These are phyloP conservation scores for Graphium colonna DNA, from an alignment of 2,888 invertebrate genomes.

Conservation along the genomic window DNA sequence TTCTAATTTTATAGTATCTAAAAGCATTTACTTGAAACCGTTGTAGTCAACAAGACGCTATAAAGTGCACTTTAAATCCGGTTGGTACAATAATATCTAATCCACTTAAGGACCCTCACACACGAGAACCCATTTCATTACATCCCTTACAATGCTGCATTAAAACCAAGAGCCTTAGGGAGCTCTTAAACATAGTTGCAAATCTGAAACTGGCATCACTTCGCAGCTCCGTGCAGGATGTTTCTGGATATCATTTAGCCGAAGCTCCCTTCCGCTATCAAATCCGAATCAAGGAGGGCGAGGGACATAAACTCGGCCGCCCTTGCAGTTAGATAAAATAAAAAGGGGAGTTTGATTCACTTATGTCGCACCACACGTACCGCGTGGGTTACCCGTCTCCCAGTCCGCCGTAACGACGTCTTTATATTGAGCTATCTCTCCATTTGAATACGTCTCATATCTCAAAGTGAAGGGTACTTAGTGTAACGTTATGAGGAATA, in stretches of 20 bases:
- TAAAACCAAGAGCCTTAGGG: conserved; percentile 46
- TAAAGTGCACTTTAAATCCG: conserved; percentile 37
- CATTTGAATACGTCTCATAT: conserved; percentile 73
- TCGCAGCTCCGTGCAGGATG: conserved; percentile 31
- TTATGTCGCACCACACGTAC: conserved; percentile 65
- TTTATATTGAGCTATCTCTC: conserved; percentile 64
- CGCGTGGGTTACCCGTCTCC: conserved; percentile 28
- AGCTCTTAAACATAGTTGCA: conserved; percentile 68
- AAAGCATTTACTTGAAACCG: conserved; percentile 29
- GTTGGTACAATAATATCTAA: conserved; percentile 49
- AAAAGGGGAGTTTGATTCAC: conserved; percentile 76
- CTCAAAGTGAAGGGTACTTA: conserved; percentile 59
- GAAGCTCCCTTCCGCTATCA: conserved; percentile 72
- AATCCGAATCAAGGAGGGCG: conserved; percentile 76
- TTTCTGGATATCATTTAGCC: conserved; percentile 67
- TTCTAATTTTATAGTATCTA: too few species aligned
- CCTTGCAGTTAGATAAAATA: conserved; percentile 76
- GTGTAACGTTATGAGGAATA: conserved; percentile 49
- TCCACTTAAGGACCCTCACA: conserved; percentile 58
- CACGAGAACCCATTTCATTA: conserved; percentile 65
- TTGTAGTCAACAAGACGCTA: conserved; percentile 31
- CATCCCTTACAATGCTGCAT: conserved; percentile 56
- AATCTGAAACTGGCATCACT: conserved; percentile 46
- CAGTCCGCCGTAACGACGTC: conserved; percentile 63
- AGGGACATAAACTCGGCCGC: conserved; percentile 73